These are phyloP conservation scores for pig (Sus scrofa) DNA, from an alignment of 2,113 vertebrate genomes.

Conservation along the genomic window DNA sequence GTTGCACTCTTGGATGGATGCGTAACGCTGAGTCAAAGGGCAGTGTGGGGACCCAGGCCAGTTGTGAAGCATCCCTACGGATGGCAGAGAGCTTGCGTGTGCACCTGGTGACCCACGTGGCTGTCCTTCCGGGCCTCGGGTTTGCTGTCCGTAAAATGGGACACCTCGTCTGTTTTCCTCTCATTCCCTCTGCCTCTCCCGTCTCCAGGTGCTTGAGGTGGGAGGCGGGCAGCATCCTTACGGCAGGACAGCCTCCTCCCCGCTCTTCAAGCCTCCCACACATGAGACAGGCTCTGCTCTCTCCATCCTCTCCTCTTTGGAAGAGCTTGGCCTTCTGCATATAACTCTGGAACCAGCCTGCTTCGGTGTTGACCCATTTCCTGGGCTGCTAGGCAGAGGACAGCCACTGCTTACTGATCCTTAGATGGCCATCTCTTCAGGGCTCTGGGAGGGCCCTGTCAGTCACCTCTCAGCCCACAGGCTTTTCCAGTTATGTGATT, in stretches of 20 bases:
- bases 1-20: not conserved
- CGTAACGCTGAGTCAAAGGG: not conserved
- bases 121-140: not conserved
- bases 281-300: not conserved
- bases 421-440: not conserved
- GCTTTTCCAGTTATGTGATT: not conserved
- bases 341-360: not conserved
- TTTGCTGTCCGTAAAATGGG: not conserved
- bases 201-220: not conserved
- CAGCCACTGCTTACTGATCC: not conserved
- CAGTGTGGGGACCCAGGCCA: not conserved
- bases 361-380: not conserved
- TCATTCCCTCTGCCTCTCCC: not conserved
- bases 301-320: not conserved
- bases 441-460: not conserved
- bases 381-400: not conserved
- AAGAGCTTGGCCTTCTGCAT: not conserved
- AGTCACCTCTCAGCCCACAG: not conserved
- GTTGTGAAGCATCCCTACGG: not conserved
- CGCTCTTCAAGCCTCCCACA: not conserved
- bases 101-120: not conserved
- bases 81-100: not conserved
- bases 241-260: not conserved
- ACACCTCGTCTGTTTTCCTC: not conserved
- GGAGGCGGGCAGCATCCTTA: not conserved